phyloP scores from a whole-genome alignment of 2,113 vertebrate species.

The Climacteris rufus region DNA sequence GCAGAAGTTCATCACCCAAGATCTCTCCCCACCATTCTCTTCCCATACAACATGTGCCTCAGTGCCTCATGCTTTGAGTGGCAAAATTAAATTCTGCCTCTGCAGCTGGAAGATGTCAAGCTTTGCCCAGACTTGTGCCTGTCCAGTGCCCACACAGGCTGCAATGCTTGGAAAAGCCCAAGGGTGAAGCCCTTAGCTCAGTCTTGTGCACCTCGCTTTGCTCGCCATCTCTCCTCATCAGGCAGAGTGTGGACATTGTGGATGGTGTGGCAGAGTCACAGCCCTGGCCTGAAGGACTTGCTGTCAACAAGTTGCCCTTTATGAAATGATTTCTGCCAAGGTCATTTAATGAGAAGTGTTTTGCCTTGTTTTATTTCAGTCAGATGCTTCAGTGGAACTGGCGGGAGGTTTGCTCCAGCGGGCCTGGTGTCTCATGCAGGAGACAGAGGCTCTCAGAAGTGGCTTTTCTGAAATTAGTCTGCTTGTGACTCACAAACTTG shows the following conservation, averaged over 20 bases:
- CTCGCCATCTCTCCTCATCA: not conserved
- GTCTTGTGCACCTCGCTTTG: not conserved
- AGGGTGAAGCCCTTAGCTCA: not conserved
- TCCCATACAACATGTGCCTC: not conserved
- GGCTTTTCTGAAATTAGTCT: not conserved
- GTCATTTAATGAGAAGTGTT: not conserved
- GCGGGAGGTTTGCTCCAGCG: accelerated
- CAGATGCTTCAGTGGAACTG: accelerated
- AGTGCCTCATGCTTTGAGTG: not conserved
- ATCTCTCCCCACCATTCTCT: not conserved
- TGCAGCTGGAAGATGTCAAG: not conserved
- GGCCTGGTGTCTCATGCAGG: not conserved
- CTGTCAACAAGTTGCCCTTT: not conserved
- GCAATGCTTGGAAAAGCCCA: not conserved
- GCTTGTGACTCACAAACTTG: conserved; percentile 15
- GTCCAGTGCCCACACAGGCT: not conserved
- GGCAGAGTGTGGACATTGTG: not conserved
- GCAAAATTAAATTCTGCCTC: not conserved
- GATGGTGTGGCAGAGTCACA: not conserved
- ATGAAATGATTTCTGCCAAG: not conserved
- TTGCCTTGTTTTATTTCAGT: not conserved
- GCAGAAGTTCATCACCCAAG: accelerated
- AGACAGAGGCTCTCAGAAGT: not conserved
- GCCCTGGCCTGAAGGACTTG: not conserved
- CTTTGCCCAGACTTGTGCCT: not conserved